Conservation (phyloP, 2,113 vertebrate genomes). For the Numida meleagris region DNA sequence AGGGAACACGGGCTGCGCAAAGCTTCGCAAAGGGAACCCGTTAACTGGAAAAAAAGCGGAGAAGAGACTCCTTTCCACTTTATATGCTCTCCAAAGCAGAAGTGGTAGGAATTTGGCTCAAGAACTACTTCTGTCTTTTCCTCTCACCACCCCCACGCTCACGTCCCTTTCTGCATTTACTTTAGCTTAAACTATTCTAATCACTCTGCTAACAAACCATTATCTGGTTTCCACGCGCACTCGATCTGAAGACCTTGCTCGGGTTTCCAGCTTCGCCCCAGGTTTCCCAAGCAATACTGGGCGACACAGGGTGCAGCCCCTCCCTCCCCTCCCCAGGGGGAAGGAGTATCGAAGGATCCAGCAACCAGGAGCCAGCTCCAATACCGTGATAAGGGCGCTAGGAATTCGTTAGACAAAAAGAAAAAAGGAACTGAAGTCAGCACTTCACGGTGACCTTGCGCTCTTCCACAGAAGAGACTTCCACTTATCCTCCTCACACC, state of each 20-base stretch:
- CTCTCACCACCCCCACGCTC: neutral
- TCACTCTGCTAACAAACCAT: neutral
- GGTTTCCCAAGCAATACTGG: neutral
- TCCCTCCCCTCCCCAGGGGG: neutral
- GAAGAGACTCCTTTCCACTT: constrained; percentile 6
- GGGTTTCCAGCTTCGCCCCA: neutral
- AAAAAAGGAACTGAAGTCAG: neutral
- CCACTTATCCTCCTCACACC: neutral
- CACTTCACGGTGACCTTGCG: neutral
- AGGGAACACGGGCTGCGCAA: constrained; percentile 20
- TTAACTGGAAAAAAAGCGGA: neutral
- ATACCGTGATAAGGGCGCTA: neutral
- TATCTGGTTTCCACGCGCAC: neutral
- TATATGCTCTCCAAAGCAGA: neutral
- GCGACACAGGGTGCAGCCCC: neutral
- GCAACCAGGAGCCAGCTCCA: neutral
- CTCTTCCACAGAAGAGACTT: neutral
- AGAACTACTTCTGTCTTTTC: neutral
- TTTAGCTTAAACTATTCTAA: neutral
- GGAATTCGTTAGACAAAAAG: neutral
- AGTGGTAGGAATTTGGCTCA: neutral
- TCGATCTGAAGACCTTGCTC: neutral
- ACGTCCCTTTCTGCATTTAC: neutral
- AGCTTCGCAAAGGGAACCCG: constrained; percentile 19
- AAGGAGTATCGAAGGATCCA: neutral